Base-by-base conservation (phyloP, 2,113 vertebrate species). In the Pao palembangensis region DNA sequence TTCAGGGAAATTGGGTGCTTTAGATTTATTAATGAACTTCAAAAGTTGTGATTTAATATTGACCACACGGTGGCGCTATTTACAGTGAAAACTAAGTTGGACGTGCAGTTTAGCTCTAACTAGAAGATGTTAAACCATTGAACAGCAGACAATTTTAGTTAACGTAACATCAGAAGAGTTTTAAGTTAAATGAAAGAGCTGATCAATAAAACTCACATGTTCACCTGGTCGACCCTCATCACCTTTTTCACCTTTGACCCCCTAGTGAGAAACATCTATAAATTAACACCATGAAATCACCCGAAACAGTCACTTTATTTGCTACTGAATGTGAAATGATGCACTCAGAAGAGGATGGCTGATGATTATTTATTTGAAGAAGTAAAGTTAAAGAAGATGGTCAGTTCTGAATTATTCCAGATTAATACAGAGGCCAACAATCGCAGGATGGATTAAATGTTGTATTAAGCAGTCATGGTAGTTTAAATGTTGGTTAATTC, bases 221-320 rank as follows among this genome's bases (percentile, higher is more conserved):
- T 78, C 66, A 17, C 95, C 96, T 57, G 90, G 89, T 69, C 58
- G 90, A 48, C 96, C 96, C 25, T 80, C 62, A 54, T 90, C 91
- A 90, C 96, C 96, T 55, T 81, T 91, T 80, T 92, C 92, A 72
- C 96, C 96, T 69, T 87, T 88, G 10, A 79, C 46, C 42, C 91
- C 91, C 90, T 92, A 68, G 50, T 60, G 34, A 75, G n/a, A 56
- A 80, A 69, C 15, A 51, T 13, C 25, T 62, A 28, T 25, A 46
- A 49, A 0, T 4, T 57, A 38, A 68, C n/a, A 8, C 28, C 49
- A n/a, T 42, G 0, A 49, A 55, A 6, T 19, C 49, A 51, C 18
- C 1, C 4, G 10, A 38, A 12, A 38, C 8, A 38, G 34, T 12
- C 34, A 38, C 34, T 38, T 38, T 38, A 11, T 11, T 38, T 4